Evolutionary conservation across 2,797 vertebrate species (phyloP).

Genomic region (Malacoctenus gilli): DNA sequence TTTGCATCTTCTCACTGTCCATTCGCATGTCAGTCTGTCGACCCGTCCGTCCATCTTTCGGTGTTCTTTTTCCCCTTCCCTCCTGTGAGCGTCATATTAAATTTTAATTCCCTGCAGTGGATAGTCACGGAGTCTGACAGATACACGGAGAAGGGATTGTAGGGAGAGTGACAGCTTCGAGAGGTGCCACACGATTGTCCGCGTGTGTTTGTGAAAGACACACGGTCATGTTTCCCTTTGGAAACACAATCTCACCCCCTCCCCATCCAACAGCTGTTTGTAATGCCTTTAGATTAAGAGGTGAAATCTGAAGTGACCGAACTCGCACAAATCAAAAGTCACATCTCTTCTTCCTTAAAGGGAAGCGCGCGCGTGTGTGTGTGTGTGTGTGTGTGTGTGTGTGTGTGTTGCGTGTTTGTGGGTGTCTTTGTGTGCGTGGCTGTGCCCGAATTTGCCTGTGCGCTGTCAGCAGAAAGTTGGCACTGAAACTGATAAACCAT

Average conservation of each 20-base stretch:
- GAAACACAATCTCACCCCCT: constrained; percentile 4
- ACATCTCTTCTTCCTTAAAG: too few relatives aligned
- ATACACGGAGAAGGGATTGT: constrained; percentile 53
- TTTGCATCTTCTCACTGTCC: constrained; percentile 9
- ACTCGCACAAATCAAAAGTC: constrained; percentile 31
- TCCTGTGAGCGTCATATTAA: constrained; percentile 58
- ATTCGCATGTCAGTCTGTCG: not conserved
- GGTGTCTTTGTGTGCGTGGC: constrained; percentile 3
- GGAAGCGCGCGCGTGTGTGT: constrained; percentile 24
- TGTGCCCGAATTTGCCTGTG: constrained; percentile 47
- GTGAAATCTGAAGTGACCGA: constrained; percentile 27
- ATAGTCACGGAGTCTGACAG: constrained; percentile 64
- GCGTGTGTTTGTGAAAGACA: constrained; percentile 15
- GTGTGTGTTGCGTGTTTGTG: not conserved
- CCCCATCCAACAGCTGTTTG: constrained; percentile 43
- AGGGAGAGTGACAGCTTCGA: constrained; percentile 48
- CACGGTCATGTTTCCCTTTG: constrained; percentile 26
- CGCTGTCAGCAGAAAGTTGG: constrained; percentile 73
- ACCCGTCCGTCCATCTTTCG: constrained; percentile 1
- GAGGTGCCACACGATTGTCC: constrained; percentile 6
- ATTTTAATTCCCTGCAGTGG: constrained; percentile 71
- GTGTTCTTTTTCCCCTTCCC: constrained; percentile 11
- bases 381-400: not conserved
- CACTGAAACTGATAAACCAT: constrained; percentile 75
- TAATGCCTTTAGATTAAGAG: constrained; percentile 49